Evolutionary conservation across 2,888 invertebrate genomes (phyloP), one percentile per base, ranked within the genome.

Genomic region (Pterostichus madidus): DNA sequence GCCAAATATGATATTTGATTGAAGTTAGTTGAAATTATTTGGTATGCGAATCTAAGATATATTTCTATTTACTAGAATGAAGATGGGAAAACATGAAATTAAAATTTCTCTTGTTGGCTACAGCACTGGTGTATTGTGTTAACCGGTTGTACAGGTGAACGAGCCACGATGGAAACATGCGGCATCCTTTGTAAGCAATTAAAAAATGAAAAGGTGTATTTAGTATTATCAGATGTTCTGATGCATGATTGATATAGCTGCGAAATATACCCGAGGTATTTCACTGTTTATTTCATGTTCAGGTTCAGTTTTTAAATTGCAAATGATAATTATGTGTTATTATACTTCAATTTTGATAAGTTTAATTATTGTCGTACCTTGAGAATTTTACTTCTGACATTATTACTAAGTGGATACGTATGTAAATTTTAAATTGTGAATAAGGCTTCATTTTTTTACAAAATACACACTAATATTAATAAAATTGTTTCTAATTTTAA

Each of bases 161-260:
- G 49, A 49, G 49, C 49, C 49, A 11, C 11, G 49, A 11, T 39
- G 5, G n/a, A 49, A 49, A 49, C 56, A 56, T 24, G 56, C 56
- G 56, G 56, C 56, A 56, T 56, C 56, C 56, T 56, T 56, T 56
- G 56, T 56, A 10, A 24, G 17, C 56, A 56, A 56, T 56, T 56
- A 56, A 56, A 56, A 56, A 56, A 56, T 56, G 56, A 56, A 56
- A 56, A 56, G 56, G 17, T 56, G 56, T 56, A 56, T 56, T 56
- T 56, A 56, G 24, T 49, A 24, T 24, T 15, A 56, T 56, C 52
- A 2, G n/a, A 52, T 52, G 52, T 52, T 39, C 56, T 56, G 56
- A 56, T 49, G 24, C 56, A 56, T 56, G 56, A 56, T 56, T 56
- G 56, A 56, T 56, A 17, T 56, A 49, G n/a, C 49, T 49, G 49